Evolutionary conservation across 2,888 invertebrate species (phyloP).

Genomic region (Acleris literana): DNA sequence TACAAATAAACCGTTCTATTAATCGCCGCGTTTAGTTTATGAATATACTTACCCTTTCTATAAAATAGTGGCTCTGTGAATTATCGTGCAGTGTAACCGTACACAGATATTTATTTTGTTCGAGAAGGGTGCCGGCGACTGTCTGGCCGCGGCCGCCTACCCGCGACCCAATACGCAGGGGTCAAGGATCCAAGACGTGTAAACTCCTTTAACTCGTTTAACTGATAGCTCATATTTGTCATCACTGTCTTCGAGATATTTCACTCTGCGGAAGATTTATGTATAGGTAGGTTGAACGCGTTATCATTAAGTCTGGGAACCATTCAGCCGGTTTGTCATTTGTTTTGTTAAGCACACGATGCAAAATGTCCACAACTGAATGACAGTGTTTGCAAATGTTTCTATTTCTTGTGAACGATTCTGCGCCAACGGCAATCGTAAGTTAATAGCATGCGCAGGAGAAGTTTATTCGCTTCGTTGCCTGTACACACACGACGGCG

Average conservation of each 20-base stretch:
- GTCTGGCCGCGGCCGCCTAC: constrained; percentile 53
- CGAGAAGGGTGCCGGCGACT: constrained; percentile 59
- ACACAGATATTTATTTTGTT: constrained; percentile 57
- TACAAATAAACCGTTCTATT: too few species aligned
- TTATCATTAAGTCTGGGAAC: constrained; percentile 27
- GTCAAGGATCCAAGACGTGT: constrained; percentile 47
- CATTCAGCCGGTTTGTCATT: constrained; percentile 11
- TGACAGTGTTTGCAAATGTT: background rate
- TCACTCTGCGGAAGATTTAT: constrained; percentile 20
- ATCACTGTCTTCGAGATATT: constrained; percentile 31
- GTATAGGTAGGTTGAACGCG: constrained; percentile 18
- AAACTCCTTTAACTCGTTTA: constrained; percentile 49
- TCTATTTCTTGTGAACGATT: constrained; percentile 4
- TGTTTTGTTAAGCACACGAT: constrained; percentile 7
- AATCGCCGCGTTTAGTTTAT: too few species aligned
- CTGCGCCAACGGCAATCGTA: constrained; percentile 7
- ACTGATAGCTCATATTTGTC: constrained; percentile 35
- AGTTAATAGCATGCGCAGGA: constrained; percentile 7
- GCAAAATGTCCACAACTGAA: too few species aligned
- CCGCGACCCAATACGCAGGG: constrained; percentile 43
- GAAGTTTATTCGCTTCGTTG: constrained; percentile 19
- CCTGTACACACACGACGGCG: constrained; percentile 17
- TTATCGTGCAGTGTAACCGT: constrained; percentile 47
- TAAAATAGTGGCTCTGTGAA: constrained; percentile 3
- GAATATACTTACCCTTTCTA: too few species aligned